Evolutionary conservation across 1,140 invertebrate species (phyloP), one percentile per base, ranked within the genome.

Genomic region (Pseudomyrmex cubaensis): DNA sequence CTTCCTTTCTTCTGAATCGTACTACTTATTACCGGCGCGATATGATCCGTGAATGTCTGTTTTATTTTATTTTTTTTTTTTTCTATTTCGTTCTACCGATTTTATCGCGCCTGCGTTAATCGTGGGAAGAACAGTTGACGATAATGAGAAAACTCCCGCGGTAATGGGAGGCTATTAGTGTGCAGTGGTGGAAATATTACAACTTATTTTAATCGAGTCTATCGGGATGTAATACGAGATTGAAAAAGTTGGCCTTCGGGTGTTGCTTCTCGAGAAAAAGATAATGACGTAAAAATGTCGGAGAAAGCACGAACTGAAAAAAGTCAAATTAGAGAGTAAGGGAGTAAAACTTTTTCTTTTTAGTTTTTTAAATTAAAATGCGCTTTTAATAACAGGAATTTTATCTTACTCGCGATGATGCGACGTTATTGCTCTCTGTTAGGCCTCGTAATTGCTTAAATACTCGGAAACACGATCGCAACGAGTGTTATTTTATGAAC

Each of bases 1-100:
- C 35, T 25, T 17, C 12, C 35, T 82, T 56, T 50, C 15, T 59
- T 48, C 2, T 20, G 1, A 56, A 10, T 50, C 44, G 63, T 46
- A 57, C 4, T 66, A 61, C 57, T 83, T 62, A 78, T 74, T 87
- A 80, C 48, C 22, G 7, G 5, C 15, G 57, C n/a, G 46, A 48
- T 3, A 48, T 44, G 17, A 57, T 56, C 52, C 17, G 54, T 56
- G 5, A 48, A 56, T 10, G 10, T 48, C 54, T 44, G 8, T 35
- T 22, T 2, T 44, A 13, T 13, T 75, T 54, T 13, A 8, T 52
- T 57, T 69, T 52, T 46, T 15, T 46, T 15, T 35, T 7, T 35
- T n/a, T n/a, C n/a, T 35, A 0, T 35, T 35, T 35, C 0, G 0
- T 35, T 35, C 35, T 20, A 48, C 22, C 12, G 17, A 20, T 8